These are phyloP conservation scores for Cladopsammia gracilis DNA, from an alignment of 64 coral and sea anemone species.

Conservation along the genomic window DNA sequence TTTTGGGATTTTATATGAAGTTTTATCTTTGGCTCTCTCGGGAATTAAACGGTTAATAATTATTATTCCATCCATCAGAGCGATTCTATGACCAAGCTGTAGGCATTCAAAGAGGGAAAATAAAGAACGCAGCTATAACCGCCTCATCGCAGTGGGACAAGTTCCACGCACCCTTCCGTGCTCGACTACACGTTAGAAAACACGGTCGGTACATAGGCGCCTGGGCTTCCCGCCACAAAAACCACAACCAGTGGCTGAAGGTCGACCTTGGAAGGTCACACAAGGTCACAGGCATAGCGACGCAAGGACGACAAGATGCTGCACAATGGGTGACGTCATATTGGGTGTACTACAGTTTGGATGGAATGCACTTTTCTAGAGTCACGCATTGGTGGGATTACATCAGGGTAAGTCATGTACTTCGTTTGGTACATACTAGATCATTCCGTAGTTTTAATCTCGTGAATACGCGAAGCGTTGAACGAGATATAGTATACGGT, in stretches of 20 bases:
- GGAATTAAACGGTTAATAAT: neutral
- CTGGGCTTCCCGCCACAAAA: conserved; percentile 71
- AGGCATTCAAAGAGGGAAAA: conserved; percentile 73
- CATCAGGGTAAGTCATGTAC: neutral
- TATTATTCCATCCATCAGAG: neutral
- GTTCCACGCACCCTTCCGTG: conserved; percentile 71
- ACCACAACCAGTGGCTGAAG: conserved; percentile 86
- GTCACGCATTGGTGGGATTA: conserved; percentile 22
- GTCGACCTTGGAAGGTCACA: conserved; percentile 58
- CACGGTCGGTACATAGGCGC: conserved; percentile 60
- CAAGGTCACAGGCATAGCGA: conserved; percentile 77
- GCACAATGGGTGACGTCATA: conserved; percentile 90
- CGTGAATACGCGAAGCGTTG: no score
- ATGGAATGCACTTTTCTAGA: conserved; percentile 48
- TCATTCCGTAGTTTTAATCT: no score
- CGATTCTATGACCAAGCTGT: conserved; percentile 69
- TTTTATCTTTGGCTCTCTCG: no score
- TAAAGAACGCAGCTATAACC: conserved; percentile 79
- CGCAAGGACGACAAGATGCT: conserved; percentile 80
- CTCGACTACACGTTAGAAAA: conserved; percentile 41
- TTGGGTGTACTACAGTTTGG: conserved; percentile 63
- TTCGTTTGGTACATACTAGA: neutral
- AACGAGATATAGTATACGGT: no score
- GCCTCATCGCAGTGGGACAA: conserved; percentile 83
- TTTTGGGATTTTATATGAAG: no score